Conservation (phyloP, 2,888 invertebrate genomes). For the Coelopa pilipes region DNA sequence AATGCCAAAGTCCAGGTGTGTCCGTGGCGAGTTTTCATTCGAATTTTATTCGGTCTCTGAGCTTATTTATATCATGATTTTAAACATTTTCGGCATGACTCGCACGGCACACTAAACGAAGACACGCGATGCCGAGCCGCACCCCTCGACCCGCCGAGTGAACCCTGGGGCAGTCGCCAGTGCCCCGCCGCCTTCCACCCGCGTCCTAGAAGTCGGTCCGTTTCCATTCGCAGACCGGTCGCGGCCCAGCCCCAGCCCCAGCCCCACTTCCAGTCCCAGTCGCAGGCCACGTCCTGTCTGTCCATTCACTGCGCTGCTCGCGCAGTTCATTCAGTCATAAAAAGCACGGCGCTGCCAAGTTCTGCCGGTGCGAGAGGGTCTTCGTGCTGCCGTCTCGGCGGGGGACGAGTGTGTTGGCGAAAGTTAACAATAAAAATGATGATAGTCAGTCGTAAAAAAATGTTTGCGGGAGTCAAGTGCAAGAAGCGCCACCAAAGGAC, state of each 20-base stretch:
- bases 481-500: conserved; percentile 16
- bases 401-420: background rate
- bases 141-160: no score
- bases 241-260: no score
- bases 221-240: no score
- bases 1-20: no score
- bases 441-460: conserved; percentile 3
- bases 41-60: background rate
- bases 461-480: conserved; percentile 6
- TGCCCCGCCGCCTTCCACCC: no score
- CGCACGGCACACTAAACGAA: background rate
- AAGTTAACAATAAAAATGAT: conserved; percentile 24
- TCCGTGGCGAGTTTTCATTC: background rate
- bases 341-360: conserved; percentile 27
- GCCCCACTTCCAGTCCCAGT: no score
- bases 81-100: background rate
- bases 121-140: no score
- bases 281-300: background rate
- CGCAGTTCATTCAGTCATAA: conserved; percentile 27
- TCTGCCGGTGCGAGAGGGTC: background rate
- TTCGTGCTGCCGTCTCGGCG: background rate
- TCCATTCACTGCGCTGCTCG: conserved; percentile 5
- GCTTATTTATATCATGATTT: background rate
- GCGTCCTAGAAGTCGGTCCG: no score
- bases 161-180: no score